A percentile compares a stretch with the other conserved stretches of the same genome.
phyloP scores from a whole-genome alignment of 2,113 vertebrate genomes.

The Cromileptes altivelis region DNA sequence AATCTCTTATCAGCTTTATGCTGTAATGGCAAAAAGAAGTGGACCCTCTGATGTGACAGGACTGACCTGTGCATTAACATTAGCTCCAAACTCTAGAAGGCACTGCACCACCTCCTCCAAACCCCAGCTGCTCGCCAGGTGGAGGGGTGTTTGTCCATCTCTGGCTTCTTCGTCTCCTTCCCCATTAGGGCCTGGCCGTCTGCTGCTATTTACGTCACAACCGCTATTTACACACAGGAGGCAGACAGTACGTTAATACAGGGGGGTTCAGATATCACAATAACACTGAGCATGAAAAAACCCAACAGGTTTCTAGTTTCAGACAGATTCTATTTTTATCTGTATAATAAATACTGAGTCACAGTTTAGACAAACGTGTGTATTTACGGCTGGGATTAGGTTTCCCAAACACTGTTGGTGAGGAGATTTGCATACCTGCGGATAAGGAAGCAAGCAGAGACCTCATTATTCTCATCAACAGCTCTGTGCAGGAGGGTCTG shows the following conservation, averaged over 20 bases:
- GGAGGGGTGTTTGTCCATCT: conserved; percentile 95
- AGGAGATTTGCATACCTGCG: conserved; percentile 88
- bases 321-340: neutral
- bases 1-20: neutral
- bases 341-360: neutral
- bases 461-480: conserved; percentile 95
- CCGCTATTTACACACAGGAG: conserved; percentile 81
- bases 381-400: neutral
- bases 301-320: neutral
- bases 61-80: conserved; percentile 94
- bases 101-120: conserved; percentile 96
- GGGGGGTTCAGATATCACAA: neutral
- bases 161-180: conserved; percentile 97
- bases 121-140: conserved; percentile 95
- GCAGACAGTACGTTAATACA: neutral
- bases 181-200: conserved; percentile 91
- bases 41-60: neutral
- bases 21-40: neutral
- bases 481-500: conserved; percentile 96
- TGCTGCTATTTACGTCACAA: conserved; percentile 95
- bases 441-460: conserved; percentile 94
- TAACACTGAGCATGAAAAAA: neutral
- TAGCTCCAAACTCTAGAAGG: conserved; percentile 97
- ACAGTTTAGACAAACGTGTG: neutral
- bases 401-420: neutral